phyloP scores from a whole-genome alignment of 2,797 vertebrate genomes.

The Sarcoramphus papa region DNA sequence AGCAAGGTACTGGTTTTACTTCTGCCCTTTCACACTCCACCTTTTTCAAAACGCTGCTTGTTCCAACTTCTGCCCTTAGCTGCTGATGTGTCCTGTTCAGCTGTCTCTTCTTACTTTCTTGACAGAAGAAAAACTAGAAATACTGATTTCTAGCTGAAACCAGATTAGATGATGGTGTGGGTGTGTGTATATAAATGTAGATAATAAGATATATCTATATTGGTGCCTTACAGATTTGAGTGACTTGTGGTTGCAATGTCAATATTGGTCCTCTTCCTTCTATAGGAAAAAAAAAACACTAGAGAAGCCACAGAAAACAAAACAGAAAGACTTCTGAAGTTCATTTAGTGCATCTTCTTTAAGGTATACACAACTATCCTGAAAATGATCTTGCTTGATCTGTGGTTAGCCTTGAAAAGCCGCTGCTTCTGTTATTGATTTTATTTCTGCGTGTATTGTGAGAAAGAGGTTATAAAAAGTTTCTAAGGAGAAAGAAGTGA shows the following conservation, averaged over 20 bases:
- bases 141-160: background rate
- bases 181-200: background rate
- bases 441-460: background rate
- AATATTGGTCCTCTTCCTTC: background rate
- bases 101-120: background rate
- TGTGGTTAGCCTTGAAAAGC: background rate
- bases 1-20: background rate
- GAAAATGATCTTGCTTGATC: background rate
- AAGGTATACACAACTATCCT: background rate
- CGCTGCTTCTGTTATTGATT: background rate
- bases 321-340: background rate
- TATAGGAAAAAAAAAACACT: background rate
- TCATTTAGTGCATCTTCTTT: background rate
- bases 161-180: background rate
- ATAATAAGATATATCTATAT: background rate
- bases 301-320: background rate
- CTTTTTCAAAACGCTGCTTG: background rate
- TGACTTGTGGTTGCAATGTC: background rate
- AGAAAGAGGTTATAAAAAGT: background rate
- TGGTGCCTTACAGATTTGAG: background rate
- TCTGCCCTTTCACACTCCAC: background rate
- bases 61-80: background rate
- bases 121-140: background rate
- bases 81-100: background rate
- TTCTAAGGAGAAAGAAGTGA: background rate